Evolutionary conservation across 2,797 vertebrate genomes (phyloP), one percentile per base, ranked within the genome.

Genomic region (Okamejei kenojei): DNA sequence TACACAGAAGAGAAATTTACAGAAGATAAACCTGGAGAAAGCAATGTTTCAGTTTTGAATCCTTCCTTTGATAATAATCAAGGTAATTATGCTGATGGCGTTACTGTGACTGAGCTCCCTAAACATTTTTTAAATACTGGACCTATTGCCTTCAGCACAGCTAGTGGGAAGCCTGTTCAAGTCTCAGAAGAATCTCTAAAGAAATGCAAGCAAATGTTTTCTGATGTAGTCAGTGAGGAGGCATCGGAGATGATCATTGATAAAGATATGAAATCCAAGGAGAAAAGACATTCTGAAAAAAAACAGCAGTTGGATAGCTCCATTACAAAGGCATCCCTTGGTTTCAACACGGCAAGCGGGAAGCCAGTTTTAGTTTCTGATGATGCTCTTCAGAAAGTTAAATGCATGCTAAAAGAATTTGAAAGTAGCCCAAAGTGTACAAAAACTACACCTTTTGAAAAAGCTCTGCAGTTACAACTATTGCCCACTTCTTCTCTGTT

Each of bases 191-290:
- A 96, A 77, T 96, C 96, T 93, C 95, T 98, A 93, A 96, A 94
- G 93, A 97, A 97, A 95, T 97, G 97, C 9, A 96, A 93, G 94
- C 95, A 94, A n/a, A 94, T 98, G 84, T 97, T 98, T 96, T 96
- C 96, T 94, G 97, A 97, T 95, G 93, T n/a, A n/a, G n/a, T 92
- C 17, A 93, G 61, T 94, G 26, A 68, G 8, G 74, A 63, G 93
- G 86, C 82, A 78, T 92, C n/a, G 54, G 93, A 93, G 93, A 94
- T 94, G 74, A 93, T 63, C 93, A 93, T 81, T 8, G 93, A 81
- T 84, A 93, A 93, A 93, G 2, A 32, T 3, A 35, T n/a, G 93
- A 93, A 80, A 29, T 17, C 54, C 63, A 84, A 93, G 19, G 92
- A 93, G 61, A 94, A 29, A 93, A 68, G 10, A 93, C 79, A 91